A percentile compares a stretch with the other conserved stretches of the same genome.
phyloP scores from a whole-genome alignment of 2,888 invertebrate genomes.

The Plagiodera versicolora region DNA sequence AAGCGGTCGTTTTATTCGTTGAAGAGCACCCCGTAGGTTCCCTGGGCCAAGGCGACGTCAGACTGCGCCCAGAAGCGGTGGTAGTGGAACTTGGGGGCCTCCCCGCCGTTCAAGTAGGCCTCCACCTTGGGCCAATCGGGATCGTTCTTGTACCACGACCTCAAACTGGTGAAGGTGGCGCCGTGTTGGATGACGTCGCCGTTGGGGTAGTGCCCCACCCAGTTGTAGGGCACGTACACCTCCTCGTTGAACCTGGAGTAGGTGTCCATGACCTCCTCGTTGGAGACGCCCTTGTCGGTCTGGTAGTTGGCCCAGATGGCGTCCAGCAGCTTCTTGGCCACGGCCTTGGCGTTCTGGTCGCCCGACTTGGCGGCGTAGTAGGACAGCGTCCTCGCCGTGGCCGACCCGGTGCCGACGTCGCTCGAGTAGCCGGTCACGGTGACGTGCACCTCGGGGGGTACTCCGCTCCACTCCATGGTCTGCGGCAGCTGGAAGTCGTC shows the following conservation, averaged over 20 bases:
- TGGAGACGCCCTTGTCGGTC: constrained; percentile 32
- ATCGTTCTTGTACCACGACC: constrained; percentile 36
- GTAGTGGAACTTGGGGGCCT: constrained; percentile 33
- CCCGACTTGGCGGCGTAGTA: constrained; percentile 38
- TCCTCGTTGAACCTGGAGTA: constrained; percentile 35
- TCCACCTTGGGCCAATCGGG: constrained; percentile 34
- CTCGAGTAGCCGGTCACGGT: constrained; percentile 26
- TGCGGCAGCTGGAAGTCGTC: constrained; percentile 33
- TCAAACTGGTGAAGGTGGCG: constrained; percentile 33
- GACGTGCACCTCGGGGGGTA: constrained; percentile 35
- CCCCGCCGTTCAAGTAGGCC: constrained; percentile 32
- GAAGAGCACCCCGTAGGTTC: constrained; percentile 36
- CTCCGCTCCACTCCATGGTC: constrained; percentile 33
- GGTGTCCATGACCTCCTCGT: constrained; percentile 32
- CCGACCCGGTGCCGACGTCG: constrained; percentile 37
- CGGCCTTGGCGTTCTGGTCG: constrained; percentile 28
- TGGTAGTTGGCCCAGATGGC: constrained; percentile 30
- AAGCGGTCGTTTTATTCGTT: constrained; percentile 30
- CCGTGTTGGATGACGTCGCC: constrained; percentile 34
- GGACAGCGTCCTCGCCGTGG: constrained; percentile 35
- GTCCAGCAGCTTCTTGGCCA: constrained; percentile 35
- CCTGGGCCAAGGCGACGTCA: constrained; percentile 35
- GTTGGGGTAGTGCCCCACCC: constrained; percentile 36
- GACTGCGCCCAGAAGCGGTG: constrained; percentile 39
- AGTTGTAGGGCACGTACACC: constrained; percentile 37